phyloP scores from a whole-genome alignment of 2,888 invertebrate genomes.

The Archaeoteleia sp. region DNA sequence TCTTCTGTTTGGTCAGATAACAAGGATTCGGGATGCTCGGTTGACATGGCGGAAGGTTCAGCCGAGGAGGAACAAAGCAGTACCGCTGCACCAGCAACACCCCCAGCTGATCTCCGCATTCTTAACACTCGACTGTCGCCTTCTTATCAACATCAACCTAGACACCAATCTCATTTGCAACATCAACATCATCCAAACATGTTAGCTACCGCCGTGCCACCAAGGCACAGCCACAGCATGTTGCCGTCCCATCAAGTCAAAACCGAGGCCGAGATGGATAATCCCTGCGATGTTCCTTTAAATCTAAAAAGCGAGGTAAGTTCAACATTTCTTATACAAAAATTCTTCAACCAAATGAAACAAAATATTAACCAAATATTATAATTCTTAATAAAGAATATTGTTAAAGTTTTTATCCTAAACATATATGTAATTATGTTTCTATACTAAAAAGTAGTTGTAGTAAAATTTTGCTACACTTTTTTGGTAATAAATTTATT shows the following conservation, averaged over 20 bases:
- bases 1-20: constrained; percentile 76
- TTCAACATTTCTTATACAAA: constrained; percentile 21
- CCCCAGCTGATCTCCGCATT: constrained; percentile 76
- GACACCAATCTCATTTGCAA: constrained; percentile 70
- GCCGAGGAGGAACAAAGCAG: constrained; percentile 78
- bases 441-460: no score
- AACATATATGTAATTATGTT: no score
- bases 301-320: constrained; percentile 75
- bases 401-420: no score
- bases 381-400: no score
- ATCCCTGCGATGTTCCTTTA: constrained; percentile 72
- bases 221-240: constrained; percentile 72
- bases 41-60: constrained; percentile 89
- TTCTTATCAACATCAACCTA: constrained; percentile 69
- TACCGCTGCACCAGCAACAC: constrained; percentile 78
- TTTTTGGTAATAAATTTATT: no score
- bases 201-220: constrained; percentile 72
- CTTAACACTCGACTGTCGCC: constrained; percentile 73
- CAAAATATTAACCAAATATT: no score
- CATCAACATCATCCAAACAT: constrained; percentile 69
- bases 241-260: constrained; percentile 71
- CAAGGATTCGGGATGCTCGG: constrained; percentile 87
- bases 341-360: no score
- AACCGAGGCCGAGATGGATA: constrained; percentile 70
- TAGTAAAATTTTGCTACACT: no score